Conservation (phyloP, 2,888 invertebrate species). For the Proisotoma minuta region DNA sequence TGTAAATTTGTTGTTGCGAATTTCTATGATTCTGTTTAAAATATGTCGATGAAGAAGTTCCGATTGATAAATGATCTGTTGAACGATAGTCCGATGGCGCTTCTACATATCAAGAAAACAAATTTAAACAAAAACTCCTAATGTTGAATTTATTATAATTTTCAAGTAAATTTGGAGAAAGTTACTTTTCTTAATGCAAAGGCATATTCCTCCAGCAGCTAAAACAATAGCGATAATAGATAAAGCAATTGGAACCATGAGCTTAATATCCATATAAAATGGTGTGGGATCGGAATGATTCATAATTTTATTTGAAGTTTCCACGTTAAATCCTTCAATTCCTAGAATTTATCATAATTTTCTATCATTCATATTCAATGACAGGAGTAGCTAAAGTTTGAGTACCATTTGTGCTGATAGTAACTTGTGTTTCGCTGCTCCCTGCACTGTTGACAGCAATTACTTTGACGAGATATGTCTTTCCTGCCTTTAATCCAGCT, state of each 20-base stretch:
- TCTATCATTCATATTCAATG: neutral
- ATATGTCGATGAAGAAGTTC: slow-evolving; percentile 44
- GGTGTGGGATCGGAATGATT: slow-evolving; percentile 47
- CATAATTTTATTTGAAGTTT: slow-evolving; percentile 27
- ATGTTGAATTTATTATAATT: too few relatives aligned
- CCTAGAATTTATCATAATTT: neutral
- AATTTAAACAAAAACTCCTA: too few relatives aligned
- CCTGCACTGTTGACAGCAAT: slow-evolving; percentile 64
- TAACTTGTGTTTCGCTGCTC: slow-evolving; percentile 58
- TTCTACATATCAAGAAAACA: slow-evolving; percentile 26
- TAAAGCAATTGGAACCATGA: slow-evolving; percentile 56
- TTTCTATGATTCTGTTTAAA: slow-evolving; percentile 43
- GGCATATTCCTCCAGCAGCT: slow-evolving; percentile 57
- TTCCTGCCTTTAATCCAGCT: slow-evolving; percentile 46
- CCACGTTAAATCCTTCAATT: slow-evolving; percentile 24
- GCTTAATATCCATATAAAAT: slow-evolving; percentile 54
- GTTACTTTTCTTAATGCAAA: slow-evolving; percentile 56
- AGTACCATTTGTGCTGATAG: slow-evolving; percentile 58
- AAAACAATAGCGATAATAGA: slow-evolving; percentile 57
- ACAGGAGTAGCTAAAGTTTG: neutral
- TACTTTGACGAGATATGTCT: slow-evolving; percentile 51
- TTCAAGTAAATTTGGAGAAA: too few relatives aligned
- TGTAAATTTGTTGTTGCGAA: slow-evolving; percentile 40
- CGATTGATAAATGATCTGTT: slow-evolving; percentile 37
- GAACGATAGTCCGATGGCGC: slow-evolving; percentile 44